phyloP scores from a whole-genome alignment of 2,888 invertebrate genomes.

The Pomacea canaliculata region DNA sequence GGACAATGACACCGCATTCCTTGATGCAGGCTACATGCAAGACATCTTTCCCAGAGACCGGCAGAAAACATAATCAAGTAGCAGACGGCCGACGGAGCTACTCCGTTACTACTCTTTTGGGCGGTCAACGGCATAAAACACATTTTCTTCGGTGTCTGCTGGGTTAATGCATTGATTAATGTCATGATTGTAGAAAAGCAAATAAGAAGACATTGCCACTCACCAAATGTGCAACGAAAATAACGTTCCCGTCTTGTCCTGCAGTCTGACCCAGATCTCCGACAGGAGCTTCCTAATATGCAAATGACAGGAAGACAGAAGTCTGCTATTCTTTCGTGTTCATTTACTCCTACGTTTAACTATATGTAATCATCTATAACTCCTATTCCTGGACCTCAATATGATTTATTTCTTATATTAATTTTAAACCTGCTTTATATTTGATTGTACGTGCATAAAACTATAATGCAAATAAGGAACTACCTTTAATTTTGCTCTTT shows the following conservation, averaged over 20 bases:
- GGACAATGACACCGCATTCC: background rate
- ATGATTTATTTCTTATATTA: background rate
- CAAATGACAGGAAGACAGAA: conserved; percentile 28
- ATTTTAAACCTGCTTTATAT: background rate
- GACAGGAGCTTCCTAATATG: conserved; percentile 35
- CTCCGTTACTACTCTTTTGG: conserved; percentile 11
- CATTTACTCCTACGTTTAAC: background rate
- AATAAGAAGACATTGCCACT: background rate
- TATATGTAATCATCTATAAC: background rate
- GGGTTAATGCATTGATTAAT: background rate
- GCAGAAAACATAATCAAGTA: conserved; percentile 17
- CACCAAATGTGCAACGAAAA: conserved; percentile 16
- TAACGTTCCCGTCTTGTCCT: conserved; percentile 9
- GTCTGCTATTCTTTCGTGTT: conserved; percentile 16
- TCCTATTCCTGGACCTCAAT: background rate
- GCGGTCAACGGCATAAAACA: background rate
- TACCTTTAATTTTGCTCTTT: background rate
- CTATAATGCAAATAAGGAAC: background rate
- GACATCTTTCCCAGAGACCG: background rate
- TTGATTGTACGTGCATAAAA: background rate
- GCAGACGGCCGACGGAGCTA: conserved; percentile 20
- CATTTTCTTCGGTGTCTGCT: background rate
- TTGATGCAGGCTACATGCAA: background rate
- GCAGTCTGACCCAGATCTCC: conserved; percentile 40
- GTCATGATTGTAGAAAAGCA: too few relatives aligned